Conservation (phyloP, 2,113 vertebrate genomes). For the Poecilia latipinna region DNA sequence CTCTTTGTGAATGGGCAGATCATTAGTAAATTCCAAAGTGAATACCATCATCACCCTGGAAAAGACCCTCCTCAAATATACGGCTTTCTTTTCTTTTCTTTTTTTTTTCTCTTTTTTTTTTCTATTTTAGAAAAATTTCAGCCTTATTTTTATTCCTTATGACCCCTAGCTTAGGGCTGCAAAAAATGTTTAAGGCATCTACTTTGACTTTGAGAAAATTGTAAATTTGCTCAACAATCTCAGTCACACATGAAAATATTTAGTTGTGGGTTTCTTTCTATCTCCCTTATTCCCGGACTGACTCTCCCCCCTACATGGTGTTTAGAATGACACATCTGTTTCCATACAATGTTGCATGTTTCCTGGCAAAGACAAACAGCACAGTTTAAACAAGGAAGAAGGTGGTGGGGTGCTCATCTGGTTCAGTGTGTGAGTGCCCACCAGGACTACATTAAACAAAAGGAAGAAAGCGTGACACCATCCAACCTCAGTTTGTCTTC, state of each 20-base stretch:
- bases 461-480: conserved; percentile 62
- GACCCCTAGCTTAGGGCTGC: not conserved
- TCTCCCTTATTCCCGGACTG: conserved; percentile 4
- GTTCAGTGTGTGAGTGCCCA: conserved; percentile 25
- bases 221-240: conserved; percentile 60
- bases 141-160: conserved; percentile 12
- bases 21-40: conserved; percentile 77
- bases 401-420: conserved; percentile 51
- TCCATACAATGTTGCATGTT: conserved; percentile 80
- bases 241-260: conserved; percentile 78
- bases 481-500: conserved; percentile 77
- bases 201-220: conserved; percentile 64
- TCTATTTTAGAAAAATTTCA: conserved; percentile 21
- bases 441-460: conserved; percentile 67
- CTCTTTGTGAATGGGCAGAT: conserved; percentile 70
- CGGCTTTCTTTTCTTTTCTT: conserved; percentile 29
- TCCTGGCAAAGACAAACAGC: conserved; percentile 70
- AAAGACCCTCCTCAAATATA: conserved; percentile 60
- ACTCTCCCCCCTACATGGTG: conserved; percentile 9
- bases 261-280: conserved; percentile 57
- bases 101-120: no score
- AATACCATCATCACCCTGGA: conserved; percentile 68
- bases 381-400: conserved; percentile 72
- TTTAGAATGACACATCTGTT: conserved; percentile 77
- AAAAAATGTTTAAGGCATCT: conserved; percentile 34